Base-by-base conservation (phyloP, 2,888 invertebrate genomes). In the Dromius quadrimaculatus region DNA sequence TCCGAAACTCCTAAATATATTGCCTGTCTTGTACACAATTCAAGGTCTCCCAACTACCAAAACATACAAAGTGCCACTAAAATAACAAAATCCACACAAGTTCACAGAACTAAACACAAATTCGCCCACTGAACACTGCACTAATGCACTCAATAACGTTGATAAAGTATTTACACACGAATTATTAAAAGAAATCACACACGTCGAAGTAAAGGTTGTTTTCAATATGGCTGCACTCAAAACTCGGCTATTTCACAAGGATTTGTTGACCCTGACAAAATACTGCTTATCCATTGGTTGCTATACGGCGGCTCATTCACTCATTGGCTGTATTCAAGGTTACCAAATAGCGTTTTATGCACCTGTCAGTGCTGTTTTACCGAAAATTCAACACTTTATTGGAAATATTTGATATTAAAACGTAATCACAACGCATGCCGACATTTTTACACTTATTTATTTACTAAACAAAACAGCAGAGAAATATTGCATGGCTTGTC, bases 161-260 rank as follows among this genome's bases (percentile, higher is more conserved):
- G 73, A 68, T 76, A 74, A 75, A 73, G 74, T 74, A 76, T 72
- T 77, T 76, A 77, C 79, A 77, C 77, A 76, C 73, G 76, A 77
- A 81, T 79, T 78, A 76, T 77, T 76, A 76, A 72, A 78, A 80
- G 80, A 81, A 81, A 81, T 79, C 79, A 79, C 81, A 80, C 80
- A 82, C 81, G 80, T 82, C 79, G 76, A 78, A 78, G 78, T 79
- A 81, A 81, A 81, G 79, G 80, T 81, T 82, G 81, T 83, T 82
- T 83, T 83, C 84, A 84, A 84, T 82, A 84, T 84, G 84, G 83
- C 83, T 81, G 83, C 81, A 79, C 74, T 78, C 79, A 79, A 82
- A 81, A 82, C 81, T 82, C 82, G 79, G 81, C 81, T 82, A 80
- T 82, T 81, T 82, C 80, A 82, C 81, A 82, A 83, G 82, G 82